These are phyloP conservation scores for Mus spretus DNA, from an alignment of 2,797 vertebrate genomes.

Conservation along the genomic window DNA sequence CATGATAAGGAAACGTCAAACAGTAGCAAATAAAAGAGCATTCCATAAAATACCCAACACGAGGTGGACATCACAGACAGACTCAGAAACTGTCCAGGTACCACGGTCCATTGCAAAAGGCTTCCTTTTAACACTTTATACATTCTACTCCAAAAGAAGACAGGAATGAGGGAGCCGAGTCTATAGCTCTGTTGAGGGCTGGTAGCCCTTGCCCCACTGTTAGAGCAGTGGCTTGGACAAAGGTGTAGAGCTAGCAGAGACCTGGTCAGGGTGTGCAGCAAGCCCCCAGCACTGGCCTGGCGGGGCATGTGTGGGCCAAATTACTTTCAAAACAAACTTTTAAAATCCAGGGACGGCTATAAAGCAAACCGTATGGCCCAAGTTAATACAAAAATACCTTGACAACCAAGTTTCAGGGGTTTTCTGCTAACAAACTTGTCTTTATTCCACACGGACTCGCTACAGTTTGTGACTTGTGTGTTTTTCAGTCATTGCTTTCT, in stretches of 20 bases:
- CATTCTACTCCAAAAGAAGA: not conserved
- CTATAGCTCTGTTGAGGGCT: not conserved
- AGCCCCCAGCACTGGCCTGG: too few species aligned
- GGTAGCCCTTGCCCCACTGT: too few species aligned
- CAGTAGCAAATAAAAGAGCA: not conserved
- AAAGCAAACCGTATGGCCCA: not conserved
- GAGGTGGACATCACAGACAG: not conserved
- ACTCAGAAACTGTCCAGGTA: not conserved
- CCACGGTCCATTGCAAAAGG: not conserved
- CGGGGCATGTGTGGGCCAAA: not conserved
- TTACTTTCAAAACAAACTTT: conserved; percentile 11
- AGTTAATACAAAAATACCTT: conserved; percentile 39
- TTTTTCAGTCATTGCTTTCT: conserved; percentile 78
- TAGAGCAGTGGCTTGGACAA: not conserved
- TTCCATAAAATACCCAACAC: not conserved
- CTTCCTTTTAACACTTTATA: too few species aligned
- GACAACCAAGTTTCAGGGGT: conserved; percentile 62
- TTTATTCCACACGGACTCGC: conserved; percentile 61
- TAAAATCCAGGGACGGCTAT: not conserved
- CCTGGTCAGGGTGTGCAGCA: not conserved
- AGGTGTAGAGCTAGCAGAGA: accelerated
- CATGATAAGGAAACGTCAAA: not conserved
- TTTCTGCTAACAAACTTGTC: conserved; percentile 50
- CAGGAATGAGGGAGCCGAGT: accelerated
- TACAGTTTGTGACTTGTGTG: conserved; percentile 66